Evolutionary conservation across 2,113 vertebrate species (phyloP).

Genomic region (Daphoenositta chrysoptera): DNA sequence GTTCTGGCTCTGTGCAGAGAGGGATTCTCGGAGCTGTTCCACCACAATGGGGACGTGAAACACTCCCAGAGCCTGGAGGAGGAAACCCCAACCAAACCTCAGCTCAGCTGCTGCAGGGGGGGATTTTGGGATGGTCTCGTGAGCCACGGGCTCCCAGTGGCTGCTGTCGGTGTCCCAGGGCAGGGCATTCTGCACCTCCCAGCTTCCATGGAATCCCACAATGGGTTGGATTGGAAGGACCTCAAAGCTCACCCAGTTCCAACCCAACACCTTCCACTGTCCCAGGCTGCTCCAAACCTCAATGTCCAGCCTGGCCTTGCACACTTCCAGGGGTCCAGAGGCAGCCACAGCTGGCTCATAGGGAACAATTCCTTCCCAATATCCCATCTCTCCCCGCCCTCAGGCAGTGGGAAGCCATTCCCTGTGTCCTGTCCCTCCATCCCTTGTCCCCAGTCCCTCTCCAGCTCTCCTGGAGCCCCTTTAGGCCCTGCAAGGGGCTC

Average conservation of each 20-base stretch:
- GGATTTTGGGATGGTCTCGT: not conserved
- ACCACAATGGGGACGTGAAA: not conserved
- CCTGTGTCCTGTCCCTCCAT: not conserved
- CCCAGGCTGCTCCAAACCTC: not conserved
- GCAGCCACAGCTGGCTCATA: not conserved
- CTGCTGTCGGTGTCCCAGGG: not conserved
- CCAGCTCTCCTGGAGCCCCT: not conserved
- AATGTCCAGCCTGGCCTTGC: not conserved
- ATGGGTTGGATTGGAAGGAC: not conserved
- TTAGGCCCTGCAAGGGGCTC: rapidly evolving
- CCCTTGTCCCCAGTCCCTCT: not conserved
- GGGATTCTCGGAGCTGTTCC: not conserved
- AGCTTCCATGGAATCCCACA: not conserved
- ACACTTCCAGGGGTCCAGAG: not conserved
- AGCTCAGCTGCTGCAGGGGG: not conserved
- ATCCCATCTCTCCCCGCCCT: not conserved
- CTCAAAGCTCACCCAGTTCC: not conserved
- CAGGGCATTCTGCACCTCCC: not conserved
- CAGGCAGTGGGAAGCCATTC: not conserved
- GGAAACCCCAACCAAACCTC: not conserved
- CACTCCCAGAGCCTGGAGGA: not conserved
- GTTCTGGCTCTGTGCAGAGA: not conserved
- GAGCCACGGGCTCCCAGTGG: not conserved
- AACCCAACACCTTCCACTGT: rapidly evolving
- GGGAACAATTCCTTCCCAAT: not conserved